Evolutionary conservation across 37 sponge, comb jelly and placozoan species (phyloP).

Genomic region (Mnemiopsis leidyi): DNA sequence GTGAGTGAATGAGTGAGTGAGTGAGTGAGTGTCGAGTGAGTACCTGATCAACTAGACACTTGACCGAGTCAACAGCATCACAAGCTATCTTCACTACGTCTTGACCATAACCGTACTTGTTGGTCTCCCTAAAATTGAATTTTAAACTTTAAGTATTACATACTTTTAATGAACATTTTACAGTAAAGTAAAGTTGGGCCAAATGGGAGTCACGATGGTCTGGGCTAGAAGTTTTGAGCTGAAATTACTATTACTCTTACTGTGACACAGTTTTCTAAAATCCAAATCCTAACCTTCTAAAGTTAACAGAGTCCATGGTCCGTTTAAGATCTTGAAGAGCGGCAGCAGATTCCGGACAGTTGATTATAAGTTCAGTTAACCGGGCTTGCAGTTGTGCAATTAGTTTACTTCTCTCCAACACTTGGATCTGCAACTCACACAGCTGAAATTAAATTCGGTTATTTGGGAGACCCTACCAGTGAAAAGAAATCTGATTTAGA

Average conservation of each 20-base stretch:
- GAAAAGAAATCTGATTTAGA: too few relatives aligned
- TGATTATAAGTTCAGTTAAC: neutral
- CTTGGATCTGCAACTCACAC: conserved; percentile 49
- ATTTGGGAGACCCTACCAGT: too few relatives aligned
- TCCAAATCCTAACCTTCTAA: neutral
- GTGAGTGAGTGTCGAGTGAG: too few relatives aligned
- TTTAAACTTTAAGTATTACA: neutral
- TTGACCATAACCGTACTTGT: conserved; percentile 42
- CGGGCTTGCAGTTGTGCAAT: neutral
- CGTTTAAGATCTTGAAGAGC: neutral
- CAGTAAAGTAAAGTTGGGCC: too few relatives aligned
- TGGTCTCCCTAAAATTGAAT: neutral
- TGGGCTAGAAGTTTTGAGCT: too few relatives aligned
- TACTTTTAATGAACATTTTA: too few relatives aligned
- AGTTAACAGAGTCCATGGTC: neutral
- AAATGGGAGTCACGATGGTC: neutral
- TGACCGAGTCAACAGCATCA: conserved; percentile 25
- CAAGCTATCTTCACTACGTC: conserved; percentile 44
- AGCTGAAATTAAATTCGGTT: too few relatives aligned
- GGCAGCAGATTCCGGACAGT: neutral
- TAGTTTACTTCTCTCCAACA: neutral
- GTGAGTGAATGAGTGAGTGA: too few relatives aligned
- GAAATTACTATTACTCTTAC: too few relatives aligned
- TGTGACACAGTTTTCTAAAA: too few relatives aligned
- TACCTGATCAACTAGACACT: conserved; percentile 23